These are phyloP conservation scores for Dicycla oo DNA, from an alignment of 2,888 invertebrate genomes.

Conservation along the genomic window DNA sequence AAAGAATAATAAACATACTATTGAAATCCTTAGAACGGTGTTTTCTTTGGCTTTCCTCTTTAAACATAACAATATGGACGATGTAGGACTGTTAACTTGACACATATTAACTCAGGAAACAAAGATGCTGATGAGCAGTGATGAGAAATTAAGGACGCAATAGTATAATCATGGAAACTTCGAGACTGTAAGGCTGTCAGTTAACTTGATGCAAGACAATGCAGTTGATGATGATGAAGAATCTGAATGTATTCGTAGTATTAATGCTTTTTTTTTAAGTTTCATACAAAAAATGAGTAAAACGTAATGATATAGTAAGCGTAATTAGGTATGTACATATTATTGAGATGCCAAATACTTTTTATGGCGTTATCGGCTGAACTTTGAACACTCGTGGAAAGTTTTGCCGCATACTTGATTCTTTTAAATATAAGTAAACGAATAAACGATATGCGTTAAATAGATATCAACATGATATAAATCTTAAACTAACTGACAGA, in stretches of 20 bases:
- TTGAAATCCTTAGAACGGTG: no score
- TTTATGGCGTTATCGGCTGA: background rate
- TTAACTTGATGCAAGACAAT: background rate
- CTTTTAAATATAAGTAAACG: background rate
- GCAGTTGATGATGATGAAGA: background rate
- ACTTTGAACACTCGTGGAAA: conserved; percentile 18
- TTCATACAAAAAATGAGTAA: background rate
- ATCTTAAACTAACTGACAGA: background rate
- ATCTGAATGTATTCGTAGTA: background rate
- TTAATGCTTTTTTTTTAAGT: background rate
- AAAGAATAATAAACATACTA: no score
- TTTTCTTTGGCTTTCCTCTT: no score
- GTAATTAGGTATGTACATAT: background rate
- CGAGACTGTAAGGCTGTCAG: background rate
- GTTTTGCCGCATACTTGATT: background rate
- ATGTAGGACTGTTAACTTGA: no score
- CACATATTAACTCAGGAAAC: background rate
- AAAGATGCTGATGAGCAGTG: no score
- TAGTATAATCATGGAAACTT: background rate
- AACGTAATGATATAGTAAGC: background rate
- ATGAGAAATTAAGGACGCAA: background rate
- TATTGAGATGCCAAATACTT: conserved; percentile 4
- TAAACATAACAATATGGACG: no score
- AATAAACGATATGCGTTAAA: background rate
- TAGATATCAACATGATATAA: background rate